A percentile compares a stretch with the other conserved stretches of the same genome.
These are phyloP conservation scores for Hyaena hyaena DNA, from an alignment of 2,113 vertebrate species.

Conservation along the genomic window DNA sequence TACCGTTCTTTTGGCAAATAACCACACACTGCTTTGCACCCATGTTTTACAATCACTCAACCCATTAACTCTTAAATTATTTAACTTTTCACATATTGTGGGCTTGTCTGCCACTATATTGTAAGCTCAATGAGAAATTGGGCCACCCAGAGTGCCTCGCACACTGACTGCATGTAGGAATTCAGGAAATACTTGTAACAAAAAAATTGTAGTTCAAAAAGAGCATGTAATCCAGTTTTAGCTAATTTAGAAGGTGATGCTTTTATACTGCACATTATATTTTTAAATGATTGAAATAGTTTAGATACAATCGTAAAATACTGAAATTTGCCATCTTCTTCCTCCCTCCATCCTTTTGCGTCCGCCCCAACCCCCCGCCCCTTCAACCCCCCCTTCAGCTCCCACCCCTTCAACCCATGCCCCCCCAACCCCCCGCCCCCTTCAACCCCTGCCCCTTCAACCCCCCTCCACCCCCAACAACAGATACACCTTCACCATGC, in stretches of 20 bases:
- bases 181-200: slow-evolving; percentile 37
- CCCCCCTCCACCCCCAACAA: too few species aligned
- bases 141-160: background rate
- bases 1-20: background rate
- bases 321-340: background rate
- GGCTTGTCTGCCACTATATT: background rate
- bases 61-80: background rate
- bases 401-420: background rate
- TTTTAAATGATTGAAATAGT: background rate
- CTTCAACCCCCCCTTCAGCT: too few species aligned
- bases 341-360: background rate
- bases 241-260: slow-evolving; percentile 26
- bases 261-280: background rate
- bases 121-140: background rate
- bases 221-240: slow-evolving; percentile 17
- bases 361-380: background rate
- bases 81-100: slow-evolving; percentile 12
- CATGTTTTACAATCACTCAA: slow-evolving; percentile 9
- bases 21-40: background rate
- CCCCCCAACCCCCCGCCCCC: background rate
- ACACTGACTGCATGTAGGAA: background rate
- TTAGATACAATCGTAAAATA: slow-evolving; percentile 16
- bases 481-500: background rate
- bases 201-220: slow-evolving; percentile 21
- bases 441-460: background rate